Evolutionary conservation across 2,888 invertebrate species (phyloP), one percentile per base, ranked within the genome.

Genomic region (Octonoba sinensis): DNA sequence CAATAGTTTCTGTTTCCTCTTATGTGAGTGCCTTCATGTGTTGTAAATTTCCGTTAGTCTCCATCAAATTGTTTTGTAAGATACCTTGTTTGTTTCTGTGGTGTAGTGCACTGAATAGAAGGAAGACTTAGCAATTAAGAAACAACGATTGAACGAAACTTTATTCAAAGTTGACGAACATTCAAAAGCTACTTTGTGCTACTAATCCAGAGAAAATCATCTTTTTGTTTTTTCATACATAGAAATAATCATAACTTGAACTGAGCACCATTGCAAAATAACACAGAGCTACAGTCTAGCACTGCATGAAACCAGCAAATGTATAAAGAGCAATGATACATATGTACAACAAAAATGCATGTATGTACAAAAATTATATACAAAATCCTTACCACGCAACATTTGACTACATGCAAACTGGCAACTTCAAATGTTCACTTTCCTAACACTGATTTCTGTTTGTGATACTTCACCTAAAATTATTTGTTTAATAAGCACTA

Each of bases 331-430:
- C 62, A 71, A 77, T 75, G 51, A 75, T 75, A 75, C 73, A 73
- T 76, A 77, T 78, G 22, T 78, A 78, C 78, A 78, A 78, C 78
- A 71, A 71, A 78, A 78, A 69, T 66, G 24, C 66, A 74, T 64
- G 69, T 77, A 71, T 78, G 47, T 78, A 78, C 78, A 78, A 18
- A 78, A 78, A 78, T 78, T 78, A 78, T 78, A 78, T 78, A 78
- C 78, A 78, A 78, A 78, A 78, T 71, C n/a, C 64, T 78, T 62
- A 71, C 71, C 65, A 78, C 71, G 24, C 57, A 78, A 71, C 66
- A 71, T 65, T 71, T 57, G 70, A 78, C 78, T 78, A 71, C 62
- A 78, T 71, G 78, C 78, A 78, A 78, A 78, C 59, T 78, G 64
- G 70, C 78, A 71, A 78, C 66, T 78, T 71, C 78, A 71, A 70